Conservation (phyloP, 2,888 invertebrate genomes). For the Brachyptera risi region DNA sequence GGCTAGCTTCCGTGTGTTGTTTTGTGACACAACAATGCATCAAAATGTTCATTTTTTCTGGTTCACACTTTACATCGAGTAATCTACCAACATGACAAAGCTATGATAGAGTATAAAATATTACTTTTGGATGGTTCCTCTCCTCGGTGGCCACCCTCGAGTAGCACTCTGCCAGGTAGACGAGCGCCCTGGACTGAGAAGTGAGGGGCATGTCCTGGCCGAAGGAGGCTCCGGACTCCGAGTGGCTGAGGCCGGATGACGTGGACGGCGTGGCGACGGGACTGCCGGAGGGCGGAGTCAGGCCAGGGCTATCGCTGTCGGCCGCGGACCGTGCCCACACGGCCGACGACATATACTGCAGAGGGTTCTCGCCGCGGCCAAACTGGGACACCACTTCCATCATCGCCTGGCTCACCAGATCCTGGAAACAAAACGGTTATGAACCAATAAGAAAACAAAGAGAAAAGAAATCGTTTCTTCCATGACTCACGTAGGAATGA, state of each 20-base stretch:
- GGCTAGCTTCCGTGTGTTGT: no score
- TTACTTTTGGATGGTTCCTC: slow-evolving; percentile 67
- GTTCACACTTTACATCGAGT: no score
- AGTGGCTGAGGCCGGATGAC: slow-evolving; percentile 39
- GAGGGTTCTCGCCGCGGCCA: slow-evolving; percentile 54
- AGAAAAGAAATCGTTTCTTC: no score
- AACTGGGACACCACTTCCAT: slow-evolving; percentile 61
- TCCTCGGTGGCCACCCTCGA: slow-evolving; percentile 69
- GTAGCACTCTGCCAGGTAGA: slow-evolving; percentile 61
- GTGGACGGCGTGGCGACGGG: slow-evolving; percentile 41
- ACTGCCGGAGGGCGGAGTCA: slow-evolving; percentile 42
- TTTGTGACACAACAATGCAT: no score
- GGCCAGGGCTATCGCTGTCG: slow-evolving; percentile 45
- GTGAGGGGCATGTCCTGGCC: slow-evolving; percentile 31
- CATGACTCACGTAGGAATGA: no score
- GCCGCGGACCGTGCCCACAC: slow-evolving; percentile 32
- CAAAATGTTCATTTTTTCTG: no score
- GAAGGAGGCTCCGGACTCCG: slow-evolving; percentile 35
- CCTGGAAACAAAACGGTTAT: no score
- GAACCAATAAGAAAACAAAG: no score
- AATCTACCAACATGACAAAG: no score
- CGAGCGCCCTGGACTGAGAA: slow-evolving; percentile 39
- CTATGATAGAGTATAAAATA: no score
- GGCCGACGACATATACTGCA: slow-evolving; percentile 47
- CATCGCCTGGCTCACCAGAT: slow-evolving; percentile 60